These are phyloP conservation scores for Macaca nemestrina DNA, from an alignment of 2,113 vertebrate species.

Conservation along the genomic window DNA sequence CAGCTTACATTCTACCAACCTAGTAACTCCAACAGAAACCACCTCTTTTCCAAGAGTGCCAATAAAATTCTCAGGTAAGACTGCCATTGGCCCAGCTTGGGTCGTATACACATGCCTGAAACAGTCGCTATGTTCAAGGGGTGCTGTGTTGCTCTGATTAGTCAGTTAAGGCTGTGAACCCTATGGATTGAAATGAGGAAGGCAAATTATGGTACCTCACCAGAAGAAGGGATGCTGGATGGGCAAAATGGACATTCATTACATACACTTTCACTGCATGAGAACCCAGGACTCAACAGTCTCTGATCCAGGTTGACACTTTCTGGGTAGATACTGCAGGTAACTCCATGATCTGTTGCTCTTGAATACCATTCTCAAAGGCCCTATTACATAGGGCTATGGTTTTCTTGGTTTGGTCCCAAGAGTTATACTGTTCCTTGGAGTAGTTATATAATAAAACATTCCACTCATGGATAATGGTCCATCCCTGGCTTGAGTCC, in stretches of 20 bases:
- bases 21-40: not conserved
- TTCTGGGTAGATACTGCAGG: not conserved
- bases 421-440: not conserved
- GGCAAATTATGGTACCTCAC: not conserved
- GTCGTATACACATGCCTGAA: not conserved
- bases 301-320: not conserved
- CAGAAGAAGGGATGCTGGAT: not conserved
- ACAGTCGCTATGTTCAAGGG: not conserved
- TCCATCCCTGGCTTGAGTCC: not conserved
- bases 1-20: not conserved
- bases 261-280: not conserved
- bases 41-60: not conserved
- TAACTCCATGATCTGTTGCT: not conserved
- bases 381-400: not conserved
- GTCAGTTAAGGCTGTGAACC: not conserved
- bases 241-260: not conserved
- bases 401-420: not conserved
- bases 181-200: not conserved
- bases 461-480: not conserved
- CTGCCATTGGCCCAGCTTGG: not conserved
- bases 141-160: not conserved
- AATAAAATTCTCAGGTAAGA: not conserved
- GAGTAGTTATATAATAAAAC: conserved; percentile 19
- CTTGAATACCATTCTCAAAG: not conserved
- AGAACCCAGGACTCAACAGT: not conserved